Base-by-base conservation (phyloP, 2,113 vertebrate species). In the Cyanocitta stelleri region DNA sequence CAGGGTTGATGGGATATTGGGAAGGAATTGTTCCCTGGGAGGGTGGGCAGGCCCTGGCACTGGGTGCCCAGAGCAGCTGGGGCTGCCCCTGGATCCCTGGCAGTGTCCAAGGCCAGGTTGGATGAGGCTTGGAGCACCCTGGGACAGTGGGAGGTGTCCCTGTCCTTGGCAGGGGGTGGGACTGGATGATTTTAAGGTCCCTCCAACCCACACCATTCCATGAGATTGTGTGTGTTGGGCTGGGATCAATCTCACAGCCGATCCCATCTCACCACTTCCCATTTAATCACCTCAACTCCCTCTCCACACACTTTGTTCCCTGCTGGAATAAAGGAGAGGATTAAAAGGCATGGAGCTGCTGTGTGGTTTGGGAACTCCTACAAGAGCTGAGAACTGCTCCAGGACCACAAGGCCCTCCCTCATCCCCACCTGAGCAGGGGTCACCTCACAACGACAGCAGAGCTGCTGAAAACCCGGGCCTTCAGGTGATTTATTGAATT, bases 61-160 rank as follows among this genome's bases (percentile, higher is more conserved):
- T 29, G 32, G 32, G 1, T 30, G 9, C 48, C 48, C 64, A 72
- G 67, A 51, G 76, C 0, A 72, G 49, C 43, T 64, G 67, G 2
- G 35, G 67, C 58, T 56, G 66, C 21, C 43, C 35, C 58, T 63
- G 58, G 39, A 56, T 17, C 49, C 32, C 58, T 80, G 75, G 75
- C 0, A 49, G 13, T 56, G 58, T 0, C 43, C 66, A 7, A 49
- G 20, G n/a, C 19, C 56, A 30, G 56, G 24, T 0, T 63, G 66
- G 75, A 41, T 48, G 6, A 35, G 35, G 4, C 0, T 41, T 9
- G 43, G 62, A 59, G 24, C 58, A 15, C 0, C 37, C 59, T 81
- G 59, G 77, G 52, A 3, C 3, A 2, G 37, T 23, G 44, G 59
- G 0, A 89, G 37, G 18, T 20, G 67, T 74, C 52, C 35, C 58